Evolutionary conservation across 92 coral and sea anemone genomes (phyloP).

Genomic region (Porites rus): DNA sequence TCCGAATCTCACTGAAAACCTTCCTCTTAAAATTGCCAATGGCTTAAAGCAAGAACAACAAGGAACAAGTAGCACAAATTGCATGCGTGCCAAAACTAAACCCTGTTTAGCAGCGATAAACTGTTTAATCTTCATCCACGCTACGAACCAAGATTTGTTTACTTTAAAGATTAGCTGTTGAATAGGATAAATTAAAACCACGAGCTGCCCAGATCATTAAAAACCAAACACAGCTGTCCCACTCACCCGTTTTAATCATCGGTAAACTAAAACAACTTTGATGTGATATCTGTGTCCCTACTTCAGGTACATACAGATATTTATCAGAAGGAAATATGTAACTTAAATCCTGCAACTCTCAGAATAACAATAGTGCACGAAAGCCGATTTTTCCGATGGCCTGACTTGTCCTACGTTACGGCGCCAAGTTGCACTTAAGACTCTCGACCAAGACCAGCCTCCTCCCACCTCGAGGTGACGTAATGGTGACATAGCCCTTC

Average conservation of each 20-base stretch:
- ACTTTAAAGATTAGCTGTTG: not conserved
- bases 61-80: not conserved
- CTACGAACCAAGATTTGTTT: not conserved
- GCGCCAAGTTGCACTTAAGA: too few relatives aligned
- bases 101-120: not conserved
- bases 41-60: not conserved
- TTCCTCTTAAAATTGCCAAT: not conserved
- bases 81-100: slow-evolving; percentile 4
- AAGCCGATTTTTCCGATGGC: not conserved
- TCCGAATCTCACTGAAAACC: too few relatives aligned
- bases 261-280: slow-evolving; percentile 20
- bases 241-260: slow-evolving; percentile 24
- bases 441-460: too few relatives aligned
- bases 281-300: slow-evolving; percentile 7
- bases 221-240: not conserved
- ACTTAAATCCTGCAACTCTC: not conserved
- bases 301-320: not conserved
- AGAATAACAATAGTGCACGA: slow-evolving; percentile 24
- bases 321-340: not conserved
- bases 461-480: too few relatives aligned
- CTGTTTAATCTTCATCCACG: not conserved
- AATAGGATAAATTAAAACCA: slow-evolving; percentile 16
- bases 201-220: not conserved
- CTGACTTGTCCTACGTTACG: too few relatives aligned
- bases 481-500: too few relatives aligned